Conservation (phyloP, 2,888 invertebrate species). For the Drosophila atroscutellata region DNA sequence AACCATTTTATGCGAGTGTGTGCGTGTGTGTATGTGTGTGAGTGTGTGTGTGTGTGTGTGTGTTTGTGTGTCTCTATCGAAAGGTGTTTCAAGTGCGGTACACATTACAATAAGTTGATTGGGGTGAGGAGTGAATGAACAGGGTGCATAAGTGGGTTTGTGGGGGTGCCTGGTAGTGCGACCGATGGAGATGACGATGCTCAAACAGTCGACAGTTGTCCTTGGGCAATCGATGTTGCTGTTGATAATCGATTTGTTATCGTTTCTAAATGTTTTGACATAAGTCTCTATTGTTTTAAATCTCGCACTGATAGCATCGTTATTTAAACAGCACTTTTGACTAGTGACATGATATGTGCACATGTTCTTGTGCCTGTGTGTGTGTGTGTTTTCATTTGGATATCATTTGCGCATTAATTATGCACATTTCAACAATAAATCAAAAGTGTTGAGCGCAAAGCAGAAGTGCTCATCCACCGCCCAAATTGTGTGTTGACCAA, state of each 20-base stretch:
- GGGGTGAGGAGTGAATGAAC: background rate
- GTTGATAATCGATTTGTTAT: background rate
- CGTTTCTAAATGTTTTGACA: background rate
- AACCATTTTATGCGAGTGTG: constrained; percentile 4
- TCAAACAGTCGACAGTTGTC: background rate
- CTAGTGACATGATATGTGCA: background rate
- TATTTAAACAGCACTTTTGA: background rate
- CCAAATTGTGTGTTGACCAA: constrained; percentile 29
- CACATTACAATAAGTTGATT: background rate
- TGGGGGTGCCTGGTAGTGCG: background rate
- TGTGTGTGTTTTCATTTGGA: constrained; percentile 17
- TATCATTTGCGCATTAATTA: constrained; percentile 78
- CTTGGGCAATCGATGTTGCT: background rate
- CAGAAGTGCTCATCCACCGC: constrained; percentile 21
- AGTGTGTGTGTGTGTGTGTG: background rate
- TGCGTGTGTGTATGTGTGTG: background rate
- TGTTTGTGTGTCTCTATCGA: too few relatives aligned
- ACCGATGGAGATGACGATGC: background rate
- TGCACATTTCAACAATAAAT: constrained; percentile 73
- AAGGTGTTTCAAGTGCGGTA: background rate
- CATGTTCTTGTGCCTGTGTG: background rate
- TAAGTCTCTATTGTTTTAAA: background rate
- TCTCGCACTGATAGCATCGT: background rate
- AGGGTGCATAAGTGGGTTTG: background rate
- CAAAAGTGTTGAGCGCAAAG: constrained; percentile 56